Percentiles rank a stretch among this genome's conserved stretches.
Conservation (phyloP, 2,797 vertebrate species). For the Micromesistius poutassou region DNA sequence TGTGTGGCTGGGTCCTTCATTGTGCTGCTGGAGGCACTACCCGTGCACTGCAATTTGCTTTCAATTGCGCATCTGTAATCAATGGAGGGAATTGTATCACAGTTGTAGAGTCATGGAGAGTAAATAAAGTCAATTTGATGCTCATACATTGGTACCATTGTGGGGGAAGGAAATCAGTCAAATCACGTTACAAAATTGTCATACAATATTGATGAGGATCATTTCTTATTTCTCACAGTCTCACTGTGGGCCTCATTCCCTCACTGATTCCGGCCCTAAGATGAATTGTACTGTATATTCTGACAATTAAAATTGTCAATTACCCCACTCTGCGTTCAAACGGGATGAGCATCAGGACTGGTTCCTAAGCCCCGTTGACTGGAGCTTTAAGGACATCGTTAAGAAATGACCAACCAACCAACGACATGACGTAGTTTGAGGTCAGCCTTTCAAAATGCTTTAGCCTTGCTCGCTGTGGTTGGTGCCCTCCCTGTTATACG, state of each 20-base stretch:
- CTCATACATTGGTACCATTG: conserved; percentile 32
- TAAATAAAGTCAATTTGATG: conserved; percentile 16
- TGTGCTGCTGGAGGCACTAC: not conserved
- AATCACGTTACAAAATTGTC: conserved; percentile 9
- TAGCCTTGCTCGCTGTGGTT: not conserved
- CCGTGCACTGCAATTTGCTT: conserved; percentile 30
- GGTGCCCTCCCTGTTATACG: not conserved
- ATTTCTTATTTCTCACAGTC: conserved; percentile 18
- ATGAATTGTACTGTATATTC: conserved; percentile 20
- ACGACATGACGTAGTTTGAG: not conserved
- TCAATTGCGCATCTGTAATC: conserved; percentile 53
- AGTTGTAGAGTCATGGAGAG: conserved; percentile 23
- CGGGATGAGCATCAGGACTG: conserved; percentile 33
- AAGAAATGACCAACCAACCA: conserved; percentile 36
- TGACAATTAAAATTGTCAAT: conserved; percentile 60
- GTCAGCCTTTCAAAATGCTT: not conserved
- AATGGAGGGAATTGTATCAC: conserved; percentile 51
- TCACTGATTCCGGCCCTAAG: conserved; percentile 25
- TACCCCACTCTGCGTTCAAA: conserved; percentile 41
- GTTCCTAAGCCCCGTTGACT: conserved; percentile 42
- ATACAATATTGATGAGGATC: conserved; percentile 40
- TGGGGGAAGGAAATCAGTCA: no score
- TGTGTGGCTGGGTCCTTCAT: conserved; percentile 33
- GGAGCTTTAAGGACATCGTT: conserved; percentile 29
- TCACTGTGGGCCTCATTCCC: conserved; percentile 34